Evolutionary conservation across 2,888 invertebrate species (phyloP).

Genomic region (Automeris io): DNA sequence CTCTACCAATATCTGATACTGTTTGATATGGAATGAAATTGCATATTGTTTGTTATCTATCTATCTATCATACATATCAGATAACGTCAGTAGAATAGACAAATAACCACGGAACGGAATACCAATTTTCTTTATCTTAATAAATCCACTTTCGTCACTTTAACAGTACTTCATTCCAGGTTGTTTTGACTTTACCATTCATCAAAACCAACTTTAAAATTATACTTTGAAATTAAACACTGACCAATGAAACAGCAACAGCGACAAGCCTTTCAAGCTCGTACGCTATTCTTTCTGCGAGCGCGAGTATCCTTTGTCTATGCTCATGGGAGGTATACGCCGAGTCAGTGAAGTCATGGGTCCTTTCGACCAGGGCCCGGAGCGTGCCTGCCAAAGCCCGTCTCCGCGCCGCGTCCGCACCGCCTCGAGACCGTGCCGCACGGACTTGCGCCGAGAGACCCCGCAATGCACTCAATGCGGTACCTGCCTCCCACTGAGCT

Average conservation of each 20-base stretch:
- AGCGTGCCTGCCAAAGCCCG: slow-evolving; percentile 91
- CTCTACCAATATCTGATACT: too few species aligned
- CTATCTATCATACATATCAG: too few species aligned
- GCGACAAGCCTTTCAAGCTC: slow-evolving; percentile 94
- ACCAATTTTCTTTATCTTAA: too few species aligned
- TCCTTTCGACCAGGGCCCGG: slow-evolving; percentile 94
- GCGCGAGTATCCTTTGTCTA: slow-evolving; percentile 94
- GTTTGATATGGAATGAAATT: too few species aligned
- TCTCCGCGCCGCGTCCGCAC: slow-evolving; percentile 81
- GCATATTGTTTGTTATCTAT: too few species aligned
- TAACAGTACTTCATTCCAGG: too few species aligned
- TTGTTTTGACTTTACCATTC: too few species aligned
- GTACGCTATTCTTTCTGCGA: slow-evolving; percentile 92
- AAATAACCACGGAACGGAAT: too few species aligned
- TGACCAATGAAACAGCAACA: slow-evolving; percentile 89
- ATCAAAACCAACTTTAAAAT: too few species aligned
- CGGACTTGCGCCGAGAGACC: slow-evolving; percentile 92
- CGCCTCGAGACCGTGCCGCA: slow-evolving; percentile 82
- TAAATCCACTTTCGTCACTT: too few species aligned
- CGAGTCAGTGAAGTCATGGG: slow-evolving; percentile 99
- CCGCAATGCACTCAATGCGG: slow-evolving; percentile 88
- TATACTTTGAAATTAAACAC: too few species aligned
- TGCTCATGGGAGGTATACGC: slow-evolving; percentile 99
- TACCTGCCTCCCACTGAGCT: slow-evolving; percentile 77
- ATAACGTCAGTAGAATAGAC: too few species aligned